Conservation (phyloP, 2,888 invertebrate genomes). For the Dasypolia templi region DNA sequence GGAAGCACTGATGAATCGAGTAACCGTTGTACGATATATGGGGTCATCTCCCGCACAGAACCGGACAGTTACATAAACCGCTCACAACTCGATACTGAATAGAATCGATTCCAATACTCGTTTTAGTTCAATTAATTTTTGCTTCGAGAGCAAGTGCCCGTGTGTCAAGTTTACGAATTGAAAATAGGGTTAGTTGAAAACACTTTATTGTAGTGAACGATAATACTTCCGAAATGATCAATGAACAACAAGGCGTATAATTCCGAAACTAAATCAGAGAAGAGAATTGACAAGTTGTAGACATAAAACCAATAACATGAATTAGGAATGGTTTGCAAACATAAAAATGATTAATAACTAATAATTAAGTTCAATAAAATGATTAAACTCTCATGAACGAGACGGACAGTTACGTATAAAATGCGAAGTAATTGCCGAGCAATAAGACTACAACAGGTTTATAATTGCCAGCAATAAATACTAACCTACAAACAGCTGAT, state of each 20-base stretch:
- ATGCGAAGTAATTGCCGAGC: slow-evolving; percentile 54
- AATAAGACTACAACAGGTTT: slow-evolving; percentile 59
- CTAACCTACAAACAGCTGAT: slow-evolving; percentile 72
- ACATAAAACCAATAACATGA: slow-evolving; percentile 18
- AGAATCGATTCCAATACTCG: slow-evolving; percentile 65
- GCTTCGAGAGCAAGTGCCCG: slow-evolving; percentile 22
- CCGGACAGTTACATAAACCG: slow-evolving; percentile 64
- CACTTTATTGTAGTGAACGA: neutral
- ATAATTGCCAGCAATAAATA: slow-evolving; percentile 64
- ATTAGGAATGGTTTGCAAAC: slow-evolving; percentile 31
- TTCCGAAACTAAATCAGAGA: slow-evolving; percentile 9
- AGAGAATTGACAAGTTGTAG: slow-evolving; percentile 13
- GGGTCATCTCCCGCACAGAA: slow-evolving; percentile 47
- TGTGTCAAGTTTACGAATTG: slow-evolving; percentile 14
- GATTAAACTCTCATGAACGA: slow-evolving; percentile 49
- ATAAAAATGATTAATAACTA: slow-evolving; percentile 38
- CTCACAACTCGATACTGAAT: slow-evolving; percentile 67
- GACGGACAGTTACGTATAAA: slow-evolving; percentile 52
- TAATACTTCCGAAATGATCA: slow-evolving; percentile 6
- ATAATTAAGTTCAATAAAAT: slow-evolving; percentile 59
- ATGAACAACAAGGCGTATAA: neutral
- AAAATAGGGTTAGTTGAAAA: neutral
- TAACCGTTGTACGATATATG: slow-evolving; percentile 68
- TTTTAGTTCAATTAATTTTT: slow-evolving; percentile 58
- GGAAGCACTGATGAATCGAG: slow-evolving; percentile 48